Conservation (phyloP, 1,140 invertebrate genomes). For the Euura saliciscinereae region DNA sequence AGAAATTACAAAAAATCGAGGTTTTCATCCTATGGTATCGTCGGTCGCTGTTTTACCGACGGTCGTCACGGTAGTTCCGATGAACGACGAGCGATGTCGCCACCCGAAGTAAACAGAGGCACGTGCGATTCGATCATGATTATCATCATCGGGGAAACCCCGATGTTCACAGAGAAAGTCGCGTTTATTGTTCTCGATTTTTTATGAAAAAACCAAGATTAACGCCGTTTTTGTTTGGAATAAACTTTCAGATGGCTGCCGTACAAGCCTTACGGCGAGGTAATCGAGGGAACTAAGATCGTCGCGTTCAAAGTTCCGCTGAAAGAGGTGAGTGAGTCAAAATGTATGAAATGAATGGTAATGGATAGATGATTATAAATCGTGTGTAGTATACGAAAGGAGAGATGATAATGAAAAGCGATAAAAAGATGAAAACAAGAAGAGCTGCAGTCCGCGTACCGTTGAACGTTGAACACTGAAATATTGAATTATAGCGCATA, state of each 20-base stretch:
- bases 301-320: constrained; percentile 83
- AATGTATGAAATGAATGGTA: no score
- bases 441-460: no score
- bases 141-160: neutral
- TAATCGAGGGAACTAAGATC: constrained; percentile 71
- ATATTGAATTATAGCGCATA: constrained; percentile 7
- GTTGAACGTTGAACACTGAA: neutral
- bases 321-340: constrained; percentile 63
- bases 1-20: no score
- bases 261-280: constrained; percentile 69
- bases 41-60: neutral
- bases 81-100: neutral
- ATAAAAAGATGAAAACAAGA: no score
- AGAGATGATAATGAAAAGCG: no score
- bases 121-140: neutral
- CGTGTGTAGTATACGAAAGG: no score
- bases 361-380: no score
- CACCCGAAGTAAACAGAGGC: neutral
- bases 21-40: neutral
- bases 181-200: neutral
- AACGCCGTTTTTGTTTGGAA: neutral
- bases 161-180: neutral
- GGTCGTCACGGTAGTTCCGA: neutral
- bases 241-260: constrained; percentile 69
- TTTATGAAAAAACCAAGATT: neutral